Conservation (phyloP, 2,797 vertebrate species). For the Falco biarmicus region DNA sequence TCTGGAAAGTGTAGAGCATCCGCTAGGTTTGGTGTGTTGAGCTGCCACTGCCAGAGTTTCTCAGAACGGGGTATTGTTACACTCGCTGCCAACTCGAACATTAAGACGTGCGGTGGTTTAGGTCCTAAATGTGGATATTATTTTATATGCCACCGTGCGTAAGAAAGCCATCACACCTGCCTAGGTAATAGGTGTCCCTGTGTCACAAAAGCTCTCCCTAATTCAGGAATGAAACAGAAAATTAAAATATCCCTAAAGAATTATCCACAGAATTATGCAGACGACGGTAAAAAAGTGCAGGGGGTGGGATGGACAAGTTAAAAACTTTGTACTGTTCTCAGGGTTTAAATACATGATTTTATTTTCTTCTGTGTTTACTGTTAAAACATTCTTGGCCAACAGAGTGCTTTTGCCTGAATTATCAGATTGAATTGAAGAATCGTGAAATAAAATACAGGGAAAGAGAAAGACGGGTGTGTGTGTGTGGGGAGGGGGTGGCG, state of each 20-base stretch:
- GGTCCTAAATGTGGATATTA: not conserved
- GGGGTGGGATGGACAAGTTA: not conserved
- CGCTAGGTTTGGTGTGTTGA: not conserved
- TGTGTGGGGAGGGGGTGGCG: no score
- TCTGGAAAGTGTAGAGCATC: not conserved
- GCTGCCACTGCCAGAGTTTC: not conserved
- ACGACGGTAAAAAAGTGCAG: not conserved
- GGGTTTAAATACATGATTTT: not conserved
- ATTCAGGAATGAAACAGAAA: not conserved
- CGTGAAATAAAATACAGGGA: not conserved
- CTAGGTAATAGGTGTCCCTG: not conserved
- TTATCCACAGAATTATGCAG: not conserved
- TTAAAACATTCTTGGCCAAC: not conserved
- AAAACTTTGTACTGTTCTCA: not conserved
- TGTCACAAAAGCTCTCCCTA: not conserved
- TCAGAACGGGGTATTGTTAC: slow-evolving; percentile 16
- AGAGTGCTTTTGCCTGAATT: not conserved
- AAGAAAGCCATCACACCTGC: not conserved
- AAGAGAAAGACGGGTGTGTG: not conserved
- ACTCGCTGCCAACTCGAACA: not conserved
- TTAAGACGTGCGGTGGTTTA: not conserved
- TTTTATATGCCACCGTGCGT: not conserved
- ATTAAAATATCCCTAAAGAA: not conserved
- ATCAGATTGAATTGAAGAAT: not conserved
- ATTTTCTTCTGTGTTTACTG: not conserved